Conservation (phyloP, 2,888 invertebrate species). For the Carterocephalus palaemon region DNA sequence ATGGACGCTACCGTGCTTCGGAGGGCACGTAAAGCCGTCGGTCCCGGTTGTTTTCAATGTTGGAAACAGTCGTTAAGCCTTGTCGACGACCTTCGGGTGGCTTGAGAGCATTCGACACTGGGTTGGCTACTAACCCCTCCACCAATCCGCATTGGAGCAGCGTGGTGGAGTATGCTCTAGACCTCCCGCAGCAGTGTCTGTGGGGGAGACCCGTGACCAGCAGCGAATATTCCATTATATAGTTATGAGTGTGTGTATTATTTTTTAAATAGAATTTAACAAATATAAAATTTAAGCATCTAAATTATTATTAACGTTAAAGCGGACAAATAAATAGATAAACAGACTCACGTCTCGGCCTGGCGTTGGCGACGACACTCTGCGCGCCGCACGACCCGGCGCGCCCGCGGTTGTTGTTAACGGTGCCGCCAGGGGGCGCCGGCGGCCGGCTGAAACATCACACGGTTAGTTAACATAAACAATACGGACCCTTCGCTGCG, state of each 20-base stretch:
- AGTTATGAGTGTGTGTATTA: too few species aligned
- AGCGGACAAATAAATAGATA: neutral
- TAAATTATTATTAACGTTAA: neutral
- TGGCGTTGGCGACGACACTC: slow-evolving; percentile 56
- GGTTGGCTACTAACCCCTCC: too few species aligned
- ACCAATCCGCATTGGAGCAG: too few species aligned
- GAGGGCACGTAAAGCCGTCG: too few species aligned
- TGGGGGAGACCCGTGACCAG: too few species aligned
- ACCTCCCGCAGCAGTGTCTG: too few species aligned
- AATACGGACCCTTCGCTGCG: neutral
- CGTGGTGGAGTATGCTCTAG: too few species aligned
- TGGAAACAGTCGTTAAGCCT: too few species aligned
- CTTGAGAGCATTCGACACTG: too few species aligned
- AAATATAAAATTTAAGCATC: neutral
- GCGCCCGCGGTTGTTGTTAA: slow-evolving; percentile 54
- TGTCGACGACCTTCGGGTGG: neutral
- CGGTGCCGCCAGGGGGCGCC: slow-evolving; percentile 19
- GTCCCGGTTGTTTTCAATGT: too few species aligned
- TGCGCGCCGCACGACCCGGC: slow-evolving; percentile 70
- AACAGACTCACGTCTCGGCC: slow-evolving; percentile 50
- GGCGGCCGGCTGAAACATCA: slow-evolving; percentile 3
- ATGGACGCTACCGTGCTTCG: too few species aligned
- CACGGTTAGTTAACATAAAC: neutral
- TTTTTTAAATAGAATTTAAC: neutral
- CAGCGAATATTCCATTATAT: too few species aligned